phyloP scores from a whole-genome alignment of 2,113 vertebrate species.

The Lamprologus lemairii region DNA sequence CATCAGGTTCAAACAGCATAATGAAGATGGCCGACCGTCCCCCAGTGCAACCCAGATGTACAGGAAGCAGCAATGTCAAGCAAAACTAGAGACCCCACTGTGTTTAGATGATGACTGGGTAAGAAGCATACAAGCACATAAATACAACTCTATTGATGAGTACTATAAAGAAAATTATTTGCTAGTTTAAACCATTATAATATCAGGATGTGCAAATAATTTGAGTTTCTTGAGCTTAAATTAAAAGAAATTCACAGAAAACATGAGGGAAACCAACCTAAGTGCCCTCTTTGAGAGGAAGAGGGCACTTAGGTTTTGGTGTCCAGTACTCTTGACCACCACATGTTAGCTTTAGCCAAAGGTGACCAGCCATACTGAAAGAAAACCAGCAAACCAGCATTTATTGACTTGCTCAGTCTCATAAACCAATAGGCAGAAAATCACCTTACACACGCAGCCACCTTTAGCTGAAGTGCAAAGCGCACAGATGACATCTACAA shows the following conservation, averaged over 20 bases:
- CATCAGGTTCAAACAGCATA: neutral
- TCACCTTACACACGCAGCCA: neutral
- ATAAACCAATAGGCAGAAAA: neutral
- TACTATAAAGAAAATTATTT: neutral
- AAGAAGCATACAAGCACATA: neutral
- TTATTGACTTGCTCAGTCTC: neutral
- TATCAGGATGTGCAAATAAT: neutral
- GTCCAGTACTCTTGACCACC: neutral
- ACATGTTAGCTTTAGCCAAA: neutral
- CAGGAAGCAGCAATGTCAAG: neutral
- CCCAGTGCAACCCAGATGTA: rapidly evolving
- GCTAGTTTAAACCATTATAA: neutral
- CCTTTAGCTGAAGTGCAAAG: neutral
- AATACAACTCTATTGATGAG: neutral
- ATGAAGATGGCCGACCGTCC: neutral
- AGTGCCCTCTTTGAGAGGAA: neutral
- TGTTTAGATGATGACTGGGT: conserved; percentile 68
- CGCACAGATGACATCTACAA: neutral
- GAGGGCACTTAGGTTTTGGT: neutral
- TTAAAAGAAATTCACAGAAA: rapidly evolving
- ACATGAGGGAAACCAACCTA: neutral
- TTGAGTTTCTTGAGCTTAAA: neutral
- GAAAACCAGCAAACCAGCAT: neutral
- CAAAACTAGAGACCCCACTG: neutral
- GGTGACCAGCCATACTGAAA: neutral